Evolutionary conservation across 2,113 vertebrate species (phyloP), one percentile per base, ranked within the genome.

Genomic region (western clawed frog (Xenopus tropicalis)): DNA sequence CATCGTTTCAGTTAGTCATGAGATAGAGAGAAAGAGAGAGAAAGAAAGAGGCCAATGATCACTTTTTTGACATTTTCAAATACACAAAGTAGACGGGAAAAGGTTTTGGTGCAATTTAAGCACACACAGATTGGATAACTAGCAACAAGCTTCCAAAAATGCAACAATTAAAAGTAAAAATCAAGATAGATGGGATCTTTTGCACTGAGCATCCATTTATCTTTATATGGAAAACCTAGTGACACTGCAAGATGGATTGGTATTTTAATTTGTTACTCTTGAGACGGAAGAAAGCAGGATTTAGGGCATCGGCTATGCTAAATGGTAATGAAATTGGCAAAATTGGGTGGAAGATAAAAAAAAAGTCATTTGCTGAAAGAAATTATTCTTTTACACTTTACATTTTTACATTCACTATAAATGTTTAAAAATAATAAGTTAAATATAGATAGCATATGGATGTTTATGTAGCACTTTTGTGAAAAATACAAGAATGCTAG

Each of bases 1-100:
- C 85, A 81, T 82, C 83, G 86, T 82, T 56, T 80, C 71, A 89
- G 83, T 54, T 72, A 77, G 82, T 79, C 81, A 48, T 48, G 16
- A 48, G 46, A 48, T 2, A 48, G 46, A 48, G 4, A 48, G 11
- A 48, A 37, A 37, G 29, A 37, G 29, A 37, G 6, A 9, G 29
- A 7, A 37, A 6, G 78, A 69, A 84, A 85, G 78, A 79, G 80
- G 85, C 81, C 86, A 84, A 77, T 56, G 68, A 79, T 81, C 69
- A 84, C 85, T 88, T 37, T 19, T 57, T 37, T 65, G 21, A 19
- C 29, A 16, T 65, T 19, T 44, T 57, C 19, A 29, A 22, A 14
- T 43, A 42, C 62, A 20, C 11, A 64, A 64, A 44, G 17, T 11
- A 44, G 62, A n/a, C 20, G 21, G 14, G 29, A 37, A 37, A 5